phyloP scores from a whole-genome alignment of 2,888 invertebrate species.

The Xanthostigma xanthostigma region DNA sequence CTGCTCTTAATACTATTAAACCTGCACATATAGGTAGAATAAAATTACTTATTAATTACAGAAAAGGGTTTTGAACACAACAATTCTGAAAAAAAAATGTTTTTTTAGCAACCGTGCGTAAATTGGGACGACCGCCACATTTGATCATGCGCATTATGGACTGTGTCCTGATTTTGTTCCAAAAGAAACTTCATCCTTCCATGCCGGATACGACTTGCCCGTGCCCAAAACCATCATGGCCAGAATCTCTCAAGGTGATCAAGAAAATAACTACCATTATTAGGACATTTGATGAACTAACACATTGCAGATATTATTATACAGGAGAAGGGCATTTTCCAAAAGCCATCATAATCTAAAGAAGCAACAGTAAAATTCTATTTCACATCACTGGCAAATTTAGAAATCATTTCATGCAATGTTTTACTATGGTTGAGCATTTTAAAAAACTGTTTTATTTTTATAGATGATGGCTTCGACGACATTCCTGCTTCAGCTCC shows the following conservation, averaged over 20 bases:
- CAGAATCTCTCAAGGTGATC: conserved; percentile 75
- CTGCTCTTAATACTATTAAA: conserved; percentile 89
- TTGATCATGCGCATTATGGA: conserved; percentile 98
- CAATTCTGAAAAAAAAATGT: conserved; percentile 3
- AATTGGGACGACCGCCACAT: conserved; percentile 89
- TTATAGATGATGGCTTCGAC: conserved; percentile 86
- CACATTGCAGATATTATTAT: no score
- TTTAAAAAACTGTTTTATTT: not conserved
- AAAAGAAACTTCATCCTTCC: conserved; percentile 70
- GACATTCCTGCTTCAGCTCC: conserved; percentile 77
- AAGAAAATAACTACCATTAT: no score
- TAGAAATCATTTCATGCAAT: not conserved
- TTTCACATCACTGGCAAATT: no score
- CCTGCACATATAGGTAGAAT: conserved; percentile 81
- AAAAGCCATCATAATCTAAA: no score
- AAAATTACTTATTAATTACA: not conserved
- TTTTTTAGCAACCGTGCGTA: conserved; percentile 63
- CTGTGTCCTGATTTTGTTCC: conserved; percentile 84
- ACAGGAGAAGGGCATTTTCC: no score
- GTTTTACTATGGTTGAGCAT: conserved; percentile 9
- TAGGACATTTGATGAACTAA: no score
- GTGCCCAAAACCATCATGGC: conserved; percentile 91
- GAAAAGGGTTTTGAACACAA: not conserved
- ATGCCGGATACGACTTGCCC: conserved; percentile 66
- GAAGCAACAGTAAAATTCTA: no score